Evolutionary conservation across 2,888 invertebrate genomes (phyloP), one percentile per base, ranked within the genome.

Genomic region (Thecocarcelia acutangulata): DNA sequence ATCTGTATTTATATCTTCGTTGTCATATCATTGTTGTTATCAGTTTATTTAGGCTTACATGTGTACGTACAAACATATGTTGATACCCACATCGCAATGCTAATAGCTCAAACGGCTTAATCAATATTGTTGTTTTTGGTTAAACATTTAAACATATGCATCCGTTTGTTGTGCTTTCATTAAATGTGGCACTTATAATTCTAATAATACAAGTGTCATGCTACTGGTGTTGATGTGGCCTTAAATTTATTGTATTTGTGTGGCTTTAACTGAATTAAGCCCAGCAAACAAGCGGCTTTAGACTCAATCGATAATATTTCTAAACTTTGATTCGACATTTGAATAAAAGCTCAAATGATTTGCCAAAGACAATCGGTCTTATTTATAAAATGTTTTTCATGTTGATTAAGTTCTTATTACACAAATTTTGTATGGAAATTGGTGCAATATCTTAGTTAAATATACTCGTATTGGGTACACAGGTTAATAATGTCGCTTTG

Each of bases 71-170:
- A 33, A 9, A 33, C 9, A 33, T 33, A 8, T 24, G 2, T 24
- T 24, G 24, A 33, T 33, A 52, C 61, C 33, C 37, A 24, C 66
- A 44, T 75, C 56, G 37, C 37, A 59, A 69, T 76, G 58, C 54
- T 64, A 64, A 64, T 78, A 13, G 21, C 44, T 50, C n/a, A 58
- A 40, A 64, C 58, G 19, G 52, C 15, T 58, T 21, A n/a, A 28
- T 63, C 44, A 44, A 68, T 21, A 24, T 28, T 59, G 19, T 17
- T 66, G 21, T 52, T 59, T 80, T 72, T 72, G 44, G 52, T 68
- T 56, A 72, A 15, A 72, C 69, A 64, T 70, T 63, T 69, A 50
- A 54, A 40, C 74, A 64, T 80, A 37, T 66, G 61, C 68, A 73
- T 72, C 59, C 52, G 70, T 56, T 63, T 9, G 33, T 63, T 70